Evolutionary conservation across 2,113 vertebrate genomes (phyloP).

Genomic region (Charadrius vociferus): DNA sequence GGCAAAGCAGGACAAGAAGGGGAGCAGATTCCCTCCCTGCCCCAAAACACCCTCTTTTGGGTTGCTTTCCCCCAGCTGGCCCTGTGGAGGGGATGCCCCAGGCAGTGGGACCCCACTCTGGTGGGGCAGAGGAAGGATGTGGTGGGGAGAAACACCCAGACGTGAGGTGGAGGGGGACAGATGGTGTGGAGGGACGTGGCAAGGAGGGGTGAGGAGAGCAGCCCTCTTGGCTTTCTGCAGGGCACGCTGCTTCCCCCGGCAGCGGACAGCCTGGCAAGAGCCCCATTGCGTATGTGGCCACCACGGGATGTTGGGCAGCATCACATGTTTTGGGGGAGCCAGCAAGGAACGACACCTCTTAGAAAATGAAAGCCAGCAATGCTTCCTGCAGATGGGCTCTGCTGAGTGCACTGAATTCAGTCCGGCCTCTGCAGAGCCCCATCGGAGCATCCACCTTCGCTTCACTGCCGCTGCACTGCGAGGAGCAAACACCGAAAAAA

Average conservation of each 20-base stretch:
- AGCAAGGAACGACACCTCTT: not conserved
- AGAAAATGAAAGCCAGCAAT: not conserved
- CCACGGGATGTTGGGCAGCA: not conserved
- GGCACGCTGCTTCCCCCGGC: not conserved
- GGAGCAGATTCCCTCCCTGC: not conserved
- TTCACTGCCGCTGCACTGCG: fast-evolving
- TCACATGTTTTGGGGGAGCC: not conserved
- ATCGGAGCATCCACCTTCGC: not conserved
- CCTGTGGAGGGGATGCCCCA: not conserved
- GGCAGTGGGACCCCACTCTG: not conserved
- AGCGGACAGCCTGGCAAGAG: not conserved
- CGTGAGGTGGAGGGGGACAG: too few relatives aligned
- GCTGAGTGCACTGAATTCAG: not conserved
- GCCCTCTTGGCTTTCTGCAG: too few relatives aligned
- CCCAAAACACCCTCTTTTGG: not conserved
- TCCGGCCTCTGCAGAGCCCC: not conserved
- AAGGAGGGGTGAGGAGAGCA: not conserved
- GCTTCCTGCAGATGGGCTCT: too few relatives aligned
- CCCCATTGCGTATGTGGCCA: fast-evolving
- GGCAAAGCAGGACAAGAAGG: not conserved
- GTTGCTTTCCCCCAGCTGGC: not conserved
- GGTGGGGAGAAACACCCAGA: not conserved
- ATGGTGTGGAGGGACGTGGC: not conserved
- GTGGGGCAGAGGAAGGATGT: not conserved
- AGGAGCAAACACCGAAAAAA: not conserved